These are phyloP conservation scores for Ceuthmochares aereus DNA, from an alignment of 2,113 vertebrate genomes.

Conservation along the genomic window DNA sequence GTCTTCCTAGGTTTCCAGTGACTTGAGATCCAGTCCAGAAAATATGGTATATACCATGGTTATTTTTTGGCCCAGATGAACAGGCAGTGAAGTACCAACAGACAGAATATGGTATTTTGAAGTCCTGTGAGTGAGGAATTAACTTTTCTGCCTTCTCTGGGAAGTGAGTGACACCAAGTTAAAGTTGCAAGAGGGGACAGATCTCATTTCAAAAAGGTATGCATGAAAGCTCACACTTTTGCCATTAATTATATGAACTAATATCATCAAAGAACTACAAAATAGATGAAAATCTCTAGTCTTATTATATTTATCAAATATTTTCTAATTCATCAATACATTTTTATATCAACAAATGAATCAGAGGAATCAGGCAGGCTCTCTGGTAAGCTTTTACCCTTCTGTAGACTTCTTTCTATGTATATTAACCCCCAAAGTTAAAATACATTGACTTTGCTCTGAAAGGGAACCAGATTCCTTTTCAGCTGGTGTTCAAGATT, in stretches of 20 bases:
- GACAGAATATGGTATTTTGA: not conserved
- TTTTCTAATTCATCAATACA: not conserved
- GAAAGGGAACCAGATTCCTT: not conserved
- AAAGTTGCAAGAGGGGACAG: not conserved
- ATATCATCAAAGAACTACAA: not conserved
- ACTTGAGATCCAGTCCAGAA: not conserved
- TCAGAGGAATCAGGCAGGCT: not conserved
- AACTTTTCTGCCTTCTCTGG: not conserved
- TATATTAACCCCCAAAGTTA: not conserved
- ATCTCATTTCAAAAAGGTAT: not conserved
- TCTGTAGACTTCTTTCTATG: not conserved
- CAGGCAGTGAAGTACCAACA: not conserved
- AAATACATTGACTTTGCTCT: not conserved
- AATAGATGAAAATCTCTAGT: not conserved
- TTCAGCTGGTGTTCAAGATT: not conserved
- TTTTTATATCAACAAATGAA: not conserved
- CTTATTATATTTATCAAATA: not conserved
- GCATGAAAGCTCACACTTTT: not conserved
- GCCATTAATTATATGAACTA: not conserved
- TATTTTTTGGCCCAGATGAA: not conserved
- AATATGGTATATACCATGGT: not conserved
- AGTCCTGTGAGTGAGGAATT: not conserved
- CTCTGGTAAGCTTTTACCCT: not conserved
- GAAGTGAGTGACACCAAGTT: not conserved
- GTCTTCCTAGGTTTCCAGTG: not conserved